phyloP scores from a whole-genome alignment of 2,113 vertebrate species.

The Salvelinus fontinalis region DNA sequence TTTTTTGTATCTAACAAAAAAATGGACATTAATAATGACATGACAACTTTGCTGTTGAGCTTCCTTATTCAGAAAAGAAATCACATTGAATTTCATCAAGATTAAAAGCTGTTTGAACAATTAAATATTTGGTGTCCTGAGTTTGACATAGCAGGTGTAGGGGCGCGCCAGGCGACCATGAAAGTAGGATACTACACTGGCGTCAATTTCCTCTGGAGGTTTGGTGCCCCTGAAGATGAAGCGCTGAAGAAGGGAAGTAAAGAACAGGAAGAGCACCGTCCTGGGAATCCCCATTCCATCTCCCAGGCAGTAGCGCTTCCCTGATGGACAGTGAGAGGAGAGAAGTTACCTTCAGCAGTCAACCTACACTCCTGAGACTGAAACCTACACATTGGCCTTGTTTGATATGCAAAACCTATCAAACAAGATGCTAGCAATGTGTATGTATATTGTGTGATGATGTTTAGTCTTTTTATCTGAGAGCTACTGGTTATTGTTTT shows the following conservation, averaged over 20 bases:
- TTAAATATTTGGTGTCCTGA: slow-evolving; percentile 7
- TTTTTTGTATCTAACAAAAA: too few species aligned
- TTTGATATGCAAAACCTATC: not conserved
- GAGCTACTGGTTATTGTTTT: too few species aligned
- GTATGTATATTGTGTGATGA: too few species aligned
- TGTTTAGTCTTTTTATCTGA: too few species aligned
- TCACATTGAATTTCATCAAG: too few species aligned
- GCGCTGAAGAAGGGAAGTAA: slow-evolving; percentile 45
- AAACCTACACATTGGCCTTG: too few species aligned
- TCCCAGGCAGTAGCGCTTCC: slow-evolving; percentile 46
- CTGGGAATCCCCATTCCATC: slow-evolving; percentile 38
- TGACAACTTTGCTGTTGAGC: too few species aligned
- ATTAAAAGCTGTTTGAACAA: too few species aligned
- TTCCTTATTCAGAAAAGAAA: too few species aligned
- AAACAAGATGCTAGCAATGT: not conserved
- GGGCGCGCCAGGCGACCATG: slow-evolving; percentile 31
- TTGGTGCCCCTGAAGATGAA: slow-evolving; percentile 44
- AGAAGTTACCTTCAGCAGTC: too few species aligned
- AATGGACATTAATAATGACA: not conserved
- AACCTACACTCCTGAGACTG: not conserved
- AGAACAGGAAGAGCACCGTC: slow-evolving; percentile 43
- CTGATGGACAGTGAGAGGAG: slow-evolving; percentile 4
- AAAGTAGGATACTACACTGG: slow-evolving; percentile 19
- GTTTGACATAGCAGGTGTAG: slow-evolving; percentile 39
- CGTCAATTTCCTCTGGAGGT: slow-evolving; percentile 37